A percentile compares a stretch with the other conserved stretches of the same genome.
Evolutionary conservation across 2,113 vertebrate species (phyloP).

Genomic region (Mirza zaza): DNA sequence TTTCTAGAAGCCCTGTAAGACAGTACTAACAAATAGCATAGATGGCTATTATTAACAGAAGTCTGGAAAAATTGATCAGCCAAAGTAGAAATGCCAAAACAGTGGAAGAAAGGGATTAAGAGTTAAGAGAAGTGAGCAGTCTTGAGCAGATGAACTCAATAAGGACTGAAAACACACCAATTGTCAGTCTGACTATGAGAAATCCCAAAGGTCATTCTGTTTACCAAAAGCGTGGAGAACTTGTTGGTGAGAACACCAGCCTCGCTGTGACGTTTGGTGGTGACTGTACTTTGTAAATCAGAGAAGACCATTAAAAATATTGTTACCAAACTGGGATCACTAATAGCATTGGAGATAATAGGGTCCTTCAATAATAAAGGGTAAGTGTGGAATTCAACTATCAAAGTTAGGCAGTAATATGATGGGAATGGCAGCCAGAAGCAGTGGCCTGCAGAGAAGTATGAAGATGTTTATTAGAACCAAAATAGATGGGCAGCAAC

Average conservation of each 20-base stretch:
- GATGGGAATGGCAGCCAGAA: neutral
- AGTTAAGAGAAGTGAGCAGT: neutral
- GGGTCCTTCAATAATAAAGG: neutral
- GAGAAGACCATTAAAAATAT: neutral
- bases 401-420: neutral
- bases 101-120: neutral
- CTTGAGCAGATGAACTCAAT: accelerated
- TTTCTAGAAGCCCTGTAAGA: neutral
- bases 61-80: neutral
- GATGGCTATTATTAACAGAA: neutral
- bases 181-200: neutral
- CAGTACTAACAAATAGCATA: neutral
- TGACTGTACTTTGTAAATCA: neutral
- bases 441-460: neutral
- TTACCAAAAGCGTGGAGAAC: neutral
- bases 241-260: neutral
- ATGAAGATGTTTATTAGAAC: neutral
- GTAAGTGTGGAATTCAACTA: neutral
- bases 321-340: neutral
- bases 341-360: neutral
- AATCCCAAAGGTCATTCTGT: neutral
- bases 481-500: neutral
- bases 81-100: neutral
- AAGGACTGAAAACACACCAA: neutral
- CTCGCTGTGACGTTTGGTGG: neutral